These are phyloP conservation scores for Atta colombica DNA, from an alignment of 1,140 invertebrate species.

Conservation along the genomic window DNA sequence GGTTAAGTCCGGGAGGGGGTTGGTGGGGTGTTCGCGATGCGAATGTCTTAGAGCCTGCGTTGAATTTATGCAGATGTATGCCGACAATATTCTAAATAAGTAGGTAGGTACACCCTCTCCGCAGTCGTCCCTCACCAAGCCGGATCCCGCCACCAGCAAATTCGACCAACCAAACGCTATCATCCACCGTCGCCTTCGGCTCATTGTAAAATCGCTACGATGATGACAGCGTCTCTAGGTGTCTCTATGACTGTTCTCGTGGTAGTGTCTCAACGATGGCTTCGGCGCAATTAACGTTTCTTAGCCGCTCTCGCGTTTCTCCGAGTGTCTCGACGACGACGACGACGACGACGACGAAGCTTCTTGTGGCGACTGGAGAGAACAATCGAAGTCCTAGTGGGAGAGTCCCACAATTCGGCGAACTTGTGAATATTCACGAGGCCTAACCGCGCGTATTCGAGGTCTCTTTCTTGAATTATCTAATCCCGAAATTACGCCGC, in stretches of 20 bases:
- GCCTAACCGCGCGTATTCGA: conserved; percentile 38
- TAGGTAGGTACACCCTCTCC: conserved; percentile 77
- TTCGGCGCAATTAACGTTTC: conserved; percentile 60
- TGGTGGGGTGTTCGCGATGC: conserved; percentile 65
- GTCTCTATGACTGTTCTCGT: conserved; percentile 11
- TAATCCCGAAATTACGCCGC: conserved; percentile 1
- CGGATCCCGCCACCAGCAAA: conserved; percentile 25
- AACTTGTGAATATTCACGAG: conserved; percentile 59
- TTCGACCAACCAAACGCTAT: conserved; percentile 48
- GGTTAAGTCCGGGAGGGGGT: conserved; percentile 60
- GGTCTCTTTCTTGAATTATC: conserved; percentile 51
- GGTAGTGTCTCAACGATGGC: conserved; percentile 1
- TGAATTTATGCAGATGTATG: conserved; percentile 87
- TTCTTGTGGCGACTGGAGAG: conserved; percentile 45
- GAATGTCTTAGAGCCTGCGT: conserved; percentile 82
- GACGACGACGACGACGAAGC: conserved; percentile 28
- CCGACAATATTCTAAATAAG: conserved; percentile 87
- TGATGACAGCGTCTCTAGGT: not conserved
- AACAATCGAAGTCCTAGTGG: conserved; percentile 42
- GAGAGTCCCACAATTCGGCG: conserved; percentile 25
- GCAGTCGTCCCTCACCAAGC: not conserved
- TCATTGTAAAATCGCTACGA: conserved; percentile 42
- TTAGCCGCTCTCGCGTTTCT: conserved; percentile 58
- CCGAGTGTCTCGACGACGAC: conserved; percentile 41
- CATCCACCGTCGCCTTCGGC: conserved; percentile 21